Conservation (phyloP, 2,888 invertebrate genomes). For the Hirtodrosophila histrioides region DNA sequence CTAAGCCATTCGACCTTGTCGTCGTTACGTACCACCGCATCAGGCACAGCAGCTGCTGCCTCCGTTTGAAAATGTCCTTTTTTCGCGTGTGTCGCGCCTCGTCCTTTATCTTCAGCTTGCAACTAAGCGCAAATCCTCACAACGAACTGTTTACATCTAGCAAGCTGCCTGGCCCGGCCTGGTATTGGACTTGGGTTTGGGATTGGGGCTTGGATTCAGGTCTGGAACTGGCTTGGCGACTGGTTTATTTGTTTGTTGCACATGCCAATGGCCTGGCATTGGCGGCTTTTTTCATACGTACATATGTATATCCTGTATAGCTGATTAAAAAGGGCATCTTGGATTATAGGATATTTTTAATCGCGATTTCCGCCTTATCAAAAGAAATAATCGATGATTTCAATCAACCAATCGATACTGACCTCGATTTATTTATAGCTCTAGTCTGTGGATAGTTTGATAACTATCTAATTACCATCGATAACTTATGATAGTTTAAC, state of each 20-base stretch:
- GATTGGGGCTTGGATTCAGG: conserved; percentile 11
- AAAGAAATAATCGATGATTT: not conserved
- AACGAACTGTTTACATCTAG: conserved; percentile 56
- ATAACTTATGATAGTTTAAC: too few relatives aligned
- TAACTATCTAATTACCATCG: too few relatives aligned
- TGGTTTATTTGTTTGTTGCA: conserved; percentile 26
- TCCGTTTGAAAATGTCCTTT: conserved; percentile 14
- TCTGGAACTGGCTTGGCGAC: conserved; percentile 14
- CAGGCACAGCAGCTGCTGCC: conserved; percentile 14
- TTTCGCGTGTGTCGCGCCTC: conserved; percentile 28
- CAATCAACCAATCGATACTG: too few relatives aligned
- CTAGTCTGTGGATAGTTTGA: too few relatives aligned
- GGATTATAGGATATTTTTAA: too few relatives aligned
- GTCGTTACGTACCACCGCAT: conserved; percentile 57
- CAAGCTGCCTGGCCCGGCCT: conserved; percentile 14
- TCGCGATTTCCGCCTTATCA: too few relatives aligned
- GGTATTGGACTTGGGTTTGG: conserved; percentile 17
- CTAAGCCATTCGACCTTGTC: conserved; percentile 79
- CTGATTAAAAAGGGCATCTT: not conserved
- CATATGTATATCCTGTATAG: not conserved
- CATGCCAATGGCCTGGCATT: conserved; percentile 35
- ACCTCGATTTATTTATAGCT: too few relatives aligned
- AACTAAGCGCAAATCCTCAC: conserved; percentile 69
- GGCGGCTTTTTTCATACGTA: conserved; percentile 1
- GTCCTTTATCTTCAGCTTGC: conserved; percentile 44